Base-by-base conservation (phyloP, 2,797 vertebrate species). In the Ammospiza maritima region DNA sequence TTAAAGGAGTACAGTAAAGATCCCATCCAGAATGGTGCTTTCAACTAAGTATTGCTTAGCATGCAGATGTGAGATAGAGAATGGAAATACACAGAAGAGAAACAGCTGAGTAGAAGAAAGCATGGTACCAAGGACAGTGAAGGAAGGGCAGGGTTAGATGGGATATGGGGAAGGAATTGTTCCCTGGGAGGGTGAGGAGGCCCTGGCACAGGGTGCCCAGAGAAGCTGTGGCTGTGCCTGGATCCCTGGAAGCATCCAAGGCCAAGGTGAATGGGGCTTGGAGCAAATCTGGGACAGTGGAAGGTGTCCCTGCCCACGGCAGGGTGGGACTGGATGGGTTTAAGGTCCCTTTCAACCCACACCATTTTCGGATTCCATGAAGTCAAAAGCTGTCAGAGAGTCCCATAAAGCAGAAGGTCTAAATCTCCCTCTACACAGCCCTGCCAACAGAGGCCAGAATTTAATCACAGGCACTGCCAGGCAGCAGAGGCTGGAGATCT, bases 191-290 rank as follows among this genome's bases (percentile, higher is more conserved):
- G 26, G 2, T 42, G 30, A 5, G 0, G 0, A 72, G 30, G 26
- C 13, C 21, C 30, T 47, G 45, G 7, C 53, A 84, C 21, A 58
- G 40, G 20, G 3, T 47, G 4, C 17, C 1, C 45, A 72, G 66
- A 72, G 60, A 32, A 77, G 60, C 21, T 32, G 34, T 32, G 26
- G 26, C 26, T 60, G 34, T 5, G 13, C 13, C 26, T 47, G 29
- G 5, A 66, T 12, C 66, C 45, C 18, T 48, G 40, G 3, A 4
- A 84, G 53, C 6, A 13, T 15, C 60, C 73, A 14, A 36, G 11
- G 10, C 26, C 34, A 29, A 18, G 18, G 0, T 66, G 60, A 29
- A 51, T 0, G 0, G 20, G 5, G 12, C 29, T 16, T 51, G 21
- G 2, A 72, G 60, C 30, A 66, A 14, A 15, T 10, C 18, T 48